Base-by-base conservation (phyloP, 2,888 invertebrate species). In the Cosmia pyralina region DNA sequence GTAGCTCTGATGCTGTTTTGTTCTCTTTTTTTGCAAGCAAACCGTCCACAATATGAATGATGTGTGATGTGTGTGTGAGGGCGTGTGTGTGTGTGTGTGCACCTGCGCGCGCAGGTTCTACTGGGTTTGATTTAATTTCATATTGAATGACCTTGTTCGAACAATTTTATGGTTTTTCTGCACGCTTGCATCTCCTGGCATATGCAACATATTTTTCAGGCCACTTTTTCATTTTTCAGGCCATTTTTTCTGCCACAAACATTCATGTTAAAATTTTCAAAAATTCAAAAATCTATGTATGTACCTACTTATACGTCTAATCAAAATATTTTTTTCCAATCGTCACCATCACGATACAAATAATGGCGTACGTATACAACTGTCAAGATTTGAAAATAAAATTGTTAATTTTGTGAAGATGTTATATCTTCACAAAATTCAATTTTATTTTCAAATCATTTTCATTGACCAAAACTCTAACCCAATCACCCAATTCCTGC, bases 401-500 rank as follows among this genome's bases (percentile, higher is more conserved):
- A n/a, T n/a, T n/a, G n/a, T n/a, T n/a, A n/a, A n/a, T n/a, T n/a
- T n/a, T n/a, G n/a, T n/a, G n/a, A n/a, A n/a, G n/a, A n/a, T n/a
- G n/a, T n/a, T n/a, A 63, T 34, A 52, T 67, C 46, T 55, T 75
- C 46, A 75, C 46, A 52, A 59, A 64, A 80, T 74, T 22, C 34
- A 41, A 57, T 66, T 76, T 63, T 58, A 77, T 77, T 44, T 73
- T 48, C 52, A 58, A 66, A 53, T 46, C 50, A 65, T 72, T 55
- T 28, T 60, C 44, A 65, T 72, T 82, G 8, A 55, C 57, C 58
- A 65, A 59, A 58, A 41, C 11, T 77, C 44, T 34, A 77, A 82
- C 38, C 38, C 46, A 53, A 83, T 83, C 80, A 79, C 83, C n/a
- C n/a, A 83, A 83, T 66, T 79, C 55, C 83, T 62, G 34, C 69